Evolutionary conservation across 2,113 vertebrate species (phyloP), one percentile per base, ranked within the genome.

Genomic region (Microcebus murinus): DNA sequence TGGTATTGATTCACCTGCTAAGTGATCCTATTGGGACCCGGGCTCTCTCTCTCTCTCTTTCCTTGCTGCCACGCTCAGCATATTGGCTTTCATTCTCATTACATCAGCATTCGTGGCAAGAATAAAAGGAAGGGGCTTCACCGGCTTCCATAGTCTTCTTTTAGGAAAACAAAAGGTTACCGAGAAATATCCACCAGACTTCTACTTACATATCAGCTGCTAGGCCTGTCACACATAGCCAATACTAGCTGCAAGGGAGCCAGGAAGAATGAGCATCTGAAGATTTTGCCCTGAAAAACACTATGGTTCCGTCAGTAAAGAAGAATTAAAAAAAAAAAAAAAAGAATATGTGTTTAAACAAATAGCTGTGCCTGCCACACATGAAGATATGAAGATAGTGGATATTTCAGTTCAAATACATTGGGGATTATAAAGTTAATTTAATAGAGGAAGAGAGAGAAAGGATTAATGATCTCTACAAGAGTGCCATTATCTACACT

Each of bases 1-100:
- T 50, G 80, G 15, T 77, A 50, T 57, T 55, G 63, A 82, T 57
- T 67, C 83, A 85, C 65, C 61, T 91, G 86, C 52, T 87, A 80
- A 74, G 65, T 52, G 23, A 27, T 3, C 55, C 15, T 36, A 34
- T 8, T 9, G 7, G 71, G 77, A 42, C 2, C 10, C 42, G 27
- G 29, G n/a, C 14, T 15, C 57, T 73, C 23, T 73, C 23, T 63
- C 70, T 84, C 70, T 84, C 27, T 45, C 52, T 73, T 31, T 59
- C 71, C 92, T 23, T 5, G 3, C 20, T 21, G 13, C 52, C 39
- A 1, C 2, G 17, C 27, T 85, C 39, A 36, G 70, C 23, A 57
- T 36, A 20, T 6, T 63, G 87, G 14, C 39, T 71, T 86, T 18
- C 9, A 25, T 10, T 45, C 17, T 94, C 20, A 31, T 48, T 17